phyloP scores from a whole-genome alignment of 2,888 invertebrate genomes.

The Pogonocherus hispidulus region DNA sequence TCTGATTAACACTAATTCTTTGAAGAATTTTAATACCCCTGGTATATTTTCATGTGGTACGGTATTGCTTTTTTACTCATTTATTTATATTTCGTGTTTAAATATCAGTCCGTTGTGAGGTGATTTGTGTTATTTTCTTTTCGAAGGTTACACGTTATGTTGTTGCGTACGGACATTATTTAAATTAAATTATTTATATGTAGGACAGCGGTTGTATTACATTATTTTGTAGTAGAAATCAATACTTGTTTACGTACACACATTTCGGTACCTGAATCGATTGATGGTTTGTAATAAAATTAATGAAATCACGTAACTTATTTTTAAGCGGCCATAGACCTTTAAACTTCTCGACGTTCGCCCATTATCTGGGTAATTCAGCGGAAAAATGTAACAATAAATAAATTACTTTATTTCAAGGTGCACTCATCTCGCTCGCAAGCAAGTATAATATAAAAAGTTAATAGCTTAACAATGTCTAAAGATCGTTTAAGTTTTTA shows the following conservation, averaged over 20 bases:
- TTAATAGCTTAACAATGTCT: constrained; percentile 55
- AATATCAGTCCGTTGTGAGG: too few species aligned
- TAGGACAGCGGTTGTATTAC: constrained; percentile 1
- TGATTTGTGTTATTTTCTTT: too few species aligned
- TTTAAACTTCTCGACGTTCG: constrained; percentile 22
- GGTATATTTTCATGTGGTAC: too few species aligned
- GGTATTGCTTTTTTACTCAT: too few species aligned
- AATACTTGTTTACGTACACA: neutral
- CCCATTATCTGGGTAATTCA: constrained; percentile 35
- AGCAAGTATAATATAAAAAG: constrained; percentile 37
- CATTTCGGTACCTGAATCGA: constrained; percentile 3
- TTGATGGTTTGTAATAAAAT: constrained; percentile 9
- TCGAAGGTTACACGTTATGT: neutral
- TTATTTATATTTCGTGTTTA: too few species aligned
- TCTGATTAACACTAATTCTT: too few species aligned
- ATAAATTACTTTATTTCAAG: constrained; percentile 24
- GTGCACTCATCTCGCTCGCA: constrained; percentile 4
- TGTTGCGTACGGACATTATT: neutral
- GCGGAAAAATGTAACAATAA: constrained; percentile 38
- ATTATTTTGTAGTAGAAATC: constrained; percentile 4
- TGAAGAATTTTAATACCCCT: too few species aligned
- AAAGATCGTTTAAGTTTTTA: constrained; percentile 55
- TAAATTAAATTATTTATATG: neutral
- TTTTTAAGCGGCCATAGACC: constrained; percentile 5
- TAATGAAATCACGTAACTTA: constrained; percentile 32